Evolutionary conservation across 2,797 vertebrate species (phyloP), one percentile per base, ranked within the genome.

Genomic region (Phrynocephalus forsythii): DNA sequence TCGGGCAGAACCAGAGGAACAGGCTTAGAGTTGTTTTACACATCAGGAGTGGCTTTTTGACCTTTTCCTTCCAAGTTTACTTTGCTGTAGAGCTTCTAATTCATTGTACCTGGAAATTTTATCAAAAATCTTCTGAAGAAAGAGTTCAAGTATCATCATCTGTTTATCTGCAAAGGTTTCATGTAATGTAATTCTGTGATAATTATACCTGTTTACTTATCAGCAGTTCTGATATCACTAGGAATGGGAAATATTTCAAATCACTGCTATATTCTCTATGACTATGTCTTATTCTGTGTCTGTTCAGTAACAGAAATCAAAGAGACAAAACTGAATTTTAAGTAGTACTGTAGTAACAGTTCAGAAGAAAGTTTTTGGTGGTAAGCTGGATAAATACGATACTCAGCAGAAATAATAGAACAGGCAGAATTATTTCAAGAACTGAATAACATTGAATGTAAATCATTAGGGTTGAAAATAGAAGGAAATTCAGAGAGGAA

Each of bases 401-500:
- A 4, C 10, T 44, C 79, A 60, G 73, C 56, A 87, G 50, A 85
- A 28, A 84, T 1, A 5, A 84, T 73, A 86, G 69, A 73, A 38
- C 38, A 81, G 52, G 68, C 83, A 87, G 90, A 88, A 87, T 68
- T 72, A 84, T 76, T 88, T 86, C 81, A 91, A 87, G 48, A 72
- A 90, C 30, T 75, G 89, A 90, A 84, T 92, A 93, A 86, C 91
- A 85, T 88, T 93, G 44, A 24, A 22, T 63, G 80, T 85, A 91
- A 73, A 88, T 73, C 84, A 18, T 87, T 86, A 87, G 88, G 56
- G 83, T 7, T 92, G 89, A 93, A 92, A 87, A 93, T 77, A 82
- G 78, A 90, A 92, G 90, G 87, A 93, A 95, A 93, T 80, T 48
- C 87, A 69, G 50, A 87, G 30, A 90, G 91, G 89, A 94, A 93